Evolutionary conservation across 2,797 vertebrate genomes (phyloP).

Genomic region (Spheniscus humboldti): DNA sequence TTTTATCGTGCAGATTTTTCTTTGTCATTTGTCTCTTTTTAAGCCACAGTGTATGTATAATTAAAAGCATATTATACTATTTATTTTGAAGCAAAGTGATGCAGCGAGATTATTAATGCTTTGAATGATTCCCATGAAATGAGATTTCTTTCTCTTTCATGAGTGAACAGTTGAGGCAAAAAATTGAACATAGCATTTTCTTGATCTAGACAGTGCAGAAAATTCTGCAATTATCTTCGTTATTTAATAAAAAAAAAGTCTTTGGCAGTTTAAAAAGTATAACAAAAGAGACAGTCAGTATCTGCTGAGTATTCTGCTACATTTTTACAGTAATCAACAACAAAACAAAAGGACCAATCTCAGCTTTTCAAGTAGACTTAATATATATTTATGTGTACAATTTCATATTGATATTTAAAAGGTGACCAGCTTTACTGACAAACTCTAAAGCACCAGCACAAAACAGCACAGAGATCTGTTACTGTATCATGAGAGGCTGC

Average conservation of each 20-base stretch:
- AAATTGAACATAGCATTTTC: background rate
- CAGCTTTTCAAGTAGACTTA: background rate
- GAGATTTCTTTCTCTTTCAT: background rate
- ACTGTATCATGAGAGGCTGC: background rate
- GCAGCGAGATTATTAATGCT: background rate
- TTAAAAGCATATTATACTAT: slow-evolving; percentile 8
- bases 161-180: background rate
- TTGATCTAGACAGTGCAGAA: background rate
- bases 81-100: slow-evolving; percentile 29
- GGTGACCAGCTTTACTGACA: background rate
- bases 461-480: background rate
- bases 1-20: slow-evolving; percentile 1
- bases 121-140: slow-evolving; percentile 11
- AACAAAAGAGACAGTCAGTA: background rate
- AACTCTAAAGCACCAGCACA: background rate
- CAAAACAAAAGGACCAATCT: background rate
- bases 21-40: background rate
- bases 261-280: background rate
- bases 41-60: background rate
- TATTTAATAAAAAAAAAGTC: background rate
- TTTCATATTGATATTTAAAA: background rate
- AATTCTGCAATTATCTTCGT: background rate
- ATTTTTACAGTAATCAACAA: background rate
- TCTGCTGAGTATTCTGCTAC: background rate
- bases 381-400: background rate